Evolutionary conservation across 2,113 vertebrate species (phyloP), one percentile per base, ranked within the genome.

Genomic region (Rhynchomys soricoides): DNA sequence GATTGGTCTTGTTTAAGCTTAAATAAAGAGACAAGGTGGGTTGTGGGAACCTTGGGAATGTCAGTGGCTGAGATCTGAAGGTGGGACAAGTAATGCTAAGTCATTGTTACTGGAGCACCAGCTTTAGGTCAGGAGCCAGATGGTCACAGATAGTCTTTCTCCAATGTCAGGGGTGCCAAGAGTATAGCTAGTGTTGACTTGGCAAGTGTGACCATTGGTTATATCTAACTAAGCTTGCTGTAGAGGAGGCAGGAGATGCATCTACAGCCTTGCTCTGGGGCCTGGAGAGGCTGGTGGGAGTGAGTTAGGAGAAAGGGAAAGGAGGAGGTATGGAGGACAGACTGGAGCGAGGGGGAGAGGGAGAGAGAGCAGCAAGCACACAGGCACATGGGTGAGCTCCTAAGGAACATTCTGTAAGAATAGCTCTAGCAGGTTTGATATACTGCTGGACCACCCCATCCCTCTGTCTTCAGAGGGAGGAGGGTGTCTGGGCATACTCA

Each of bases 81-180:
- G 0, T 7, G 24, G 4, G 7, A 13, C 0, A 1, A n/a, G 34
- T 31, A 15, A 26, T 7, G 7, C 0, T 37, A 26, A 62, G 50
- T 59, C 8, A 0, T 3, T 22, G 66, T 40, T 4, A 1, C 7
- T 3, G 0, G 4, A 7, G 82, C 12, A 62, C 57, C 64, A 55
- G 83, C 59, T 55, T 55, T 45, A 64, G 9, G 3, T 31, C 26
- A 11, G 34, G 59, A 1, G 19, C 26, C 52, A 1, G 34, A 19
- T 64, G 24, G 26, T 85, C 57, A 8, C 81, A 85, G 92, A 78
- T 5, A 37, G 34, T 45, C 71, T 3, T 31, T 68, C 24, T 8
- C 0, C 1, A 0, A 13, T 45, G 37, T 81, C 34, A 19, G 21
- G 37, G 3, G 24, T 21, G 1, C 45, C 48, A n/a, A 2, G 45